Percentiles rank a stretch among this genome's conserved stretches.
Evolutionary conservation across 2,888 invertebrate species (phyloP).

Genomic region (Cephonodes hylas): DNA sequence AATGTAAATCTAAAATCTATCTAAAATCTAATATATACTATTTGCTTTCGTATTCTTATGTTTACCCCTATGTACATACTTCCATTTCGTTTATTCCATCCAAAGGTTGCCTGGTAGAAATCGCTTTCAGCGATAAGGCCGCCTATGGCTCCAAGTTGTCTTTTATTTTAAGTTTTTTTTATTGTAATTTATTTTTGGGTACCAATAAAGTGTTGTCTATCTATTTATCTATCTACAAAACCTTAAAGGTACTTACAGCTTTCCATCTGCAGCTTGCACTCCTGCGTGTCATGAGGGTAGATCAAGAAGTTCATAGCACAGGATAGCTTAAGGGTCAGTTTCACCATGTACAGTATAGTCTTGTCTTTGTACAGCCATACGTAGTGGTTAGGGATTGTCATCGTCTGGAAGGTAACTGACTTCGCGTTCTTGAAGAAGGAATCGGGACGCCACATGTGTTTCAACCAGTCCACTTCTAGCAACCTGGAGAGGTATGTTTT

Average conservation of each 20-base stretch:
- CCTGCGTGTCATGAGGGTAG: conserved; percentile 96
- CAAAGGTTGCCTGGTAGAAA: too few species aligned
- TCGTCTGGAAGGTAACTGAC: conserved; percentile 95
- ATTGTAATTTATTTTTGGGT: too few species aligned
- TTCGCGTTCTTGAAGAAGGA: conserved; percentile 97
- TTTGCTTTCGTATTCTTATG: too few species aligned
- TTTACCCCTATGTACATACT: too few species aligned
- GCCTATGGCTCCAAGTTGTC: too few species aligned
- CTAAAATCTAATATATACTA: too few species aligned
- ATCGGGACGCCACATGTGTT: conserved; percentile 96
- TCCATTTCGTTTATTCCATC: too few species aligned
- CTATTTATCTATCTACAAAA: background rate
- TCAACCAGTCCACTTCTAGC: conserved; percentile 93
- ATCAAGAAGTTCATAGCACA: conserved; percentile 97
- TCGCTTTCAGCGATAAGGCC: too few species aligned
- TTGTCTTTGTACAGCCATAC: conserved; percentile 90
- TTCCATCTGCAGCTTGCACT: conserved; percentile 96
- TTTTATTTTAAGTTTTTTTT: too few species aligned
- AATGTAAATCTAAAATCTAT: too few species aligned
- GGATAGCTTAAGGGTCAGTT: conserved; percentile 92
- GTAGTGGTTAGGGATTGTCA: conserved; percentile 97
- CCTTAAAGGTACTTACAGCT: conserved; percentile 87
- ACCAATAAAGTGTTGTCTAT: too few species aligned
- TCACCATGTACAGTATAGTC: conserved; percentile 84
- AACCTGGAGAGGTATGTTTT: conserved; percentile 69